These are phyloP conservation scores for Stegophylla sp. DNA, from an alignment of 2,888 invertebrate genomes.

Conservation along the genomic window DNA sequence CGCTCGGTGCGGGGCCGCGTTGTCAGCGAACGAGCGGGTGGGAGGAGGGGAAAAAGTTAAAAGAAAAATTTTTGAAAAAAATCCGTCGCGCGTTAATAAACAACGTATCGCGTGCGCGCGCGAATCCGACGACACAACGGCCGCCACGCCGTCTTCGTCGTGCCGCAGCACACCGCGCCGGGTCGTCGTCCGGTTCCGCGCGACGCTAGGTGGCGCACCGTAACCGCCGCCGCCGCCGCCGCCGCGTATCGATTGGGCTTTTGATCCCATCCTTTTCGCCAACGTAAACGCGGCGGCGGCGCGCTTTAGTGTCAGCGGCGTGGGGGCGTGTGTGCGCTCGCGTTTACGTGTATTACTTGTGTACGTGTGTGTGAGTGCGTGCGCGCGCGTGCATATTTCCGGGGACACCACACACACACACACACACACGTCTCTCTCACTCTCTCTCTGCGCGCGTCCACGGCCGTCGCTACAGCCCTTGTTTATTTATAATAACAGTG, in stretches of 20 bases:
- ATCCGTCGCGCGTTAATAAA: neutral
- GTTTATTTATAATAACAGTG: no score
- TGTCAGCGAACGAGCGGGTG: no score
- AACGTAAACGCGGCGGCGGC: neutral
- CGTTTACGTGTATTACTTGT: neutral
- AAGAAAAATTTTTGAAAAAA: no score
- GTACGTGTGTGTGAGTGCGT: neutral
- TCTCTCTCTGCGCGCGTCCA: neutral
- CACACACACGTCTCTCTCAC: neutral
- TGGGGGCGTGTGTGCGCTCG: neutral
- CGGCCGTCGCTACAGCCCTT: neutral
- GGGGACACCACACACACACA: no score
- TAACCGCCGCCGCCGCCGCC: neutral
- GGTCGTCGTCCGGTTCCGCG: neutral
- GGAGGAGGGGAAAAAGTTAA: no score
- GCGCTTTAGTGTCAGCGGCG: neutral
- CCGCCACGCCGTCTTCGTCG: neutral
- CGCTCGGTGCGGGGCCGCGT: no score
- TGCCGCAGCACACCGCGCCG: neutral
- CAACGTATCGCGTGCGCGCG: neutral
- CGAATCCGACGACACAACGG: neutral
- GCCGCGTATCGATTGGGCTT: constrained; percentile 39
- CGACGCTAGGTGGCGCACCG: constrained; percentile 34
- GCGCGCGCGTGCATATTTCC: constrained; percentile 1
- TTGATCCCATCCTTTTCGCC: constrained; percentile 44